Conservation (phyloP, 2,113 vertebrate genomes). For the Stomatorhinus ivindoensis region DNA sequence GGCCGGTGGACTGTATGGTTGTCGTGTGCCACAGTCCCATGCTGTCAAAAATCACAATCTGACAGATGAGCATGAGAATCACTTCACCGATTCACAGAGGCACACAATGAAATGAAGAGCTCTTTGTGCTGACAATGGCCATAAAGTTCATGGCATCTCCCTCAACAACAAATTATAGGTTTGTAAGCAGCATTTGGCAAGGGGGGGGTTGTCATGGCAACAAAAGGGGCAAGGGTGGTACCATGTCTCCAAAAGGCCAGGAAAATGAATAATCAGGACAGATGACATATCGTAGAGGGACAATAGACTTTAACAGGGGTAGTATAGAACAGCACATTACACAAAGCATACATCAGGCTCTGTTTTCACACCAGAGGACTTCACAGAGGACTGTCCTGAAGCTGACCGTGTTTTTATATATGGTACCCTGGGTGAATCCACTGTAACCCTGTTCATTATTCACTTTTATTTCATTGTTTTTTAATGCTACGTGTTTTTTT, state of each 20-base stretch:
- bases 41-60: not conserved
- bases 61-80: not conserved
- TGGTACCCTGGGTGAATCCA: not conserved
- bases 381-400: not conserved
- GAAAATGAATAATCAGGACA: constrained; percentile 32
- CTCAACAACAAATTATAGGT: constrained; percentile 27
- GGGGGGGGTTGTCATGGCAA: constrained; percentile 38
- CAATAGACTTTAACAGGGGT: constrained; percentile 25
- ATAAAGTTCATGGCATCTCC: constrained; percentile 29
- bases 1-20: not conserved
- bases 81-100: not conserved
- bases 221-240: constrained; percentile 24
- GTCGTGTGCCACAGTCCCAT: not conserved
- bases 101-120: constrained; percentile 1
- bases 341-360: constrained; percentile 25
- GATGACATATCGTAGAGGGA: constrained; percentile 29
- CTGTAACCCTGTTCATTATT: not conserved
- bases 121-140: constrained; percentile 11
- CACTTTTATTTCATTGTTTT: not conserved
- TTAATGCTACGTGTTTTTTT: not conserved
- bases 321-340: constrained; percentile 26
- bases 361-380: not conserved
- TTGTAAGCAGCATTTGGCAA: constrained; percentile 16
- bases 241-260: constrained; percentile 11
- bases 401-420: not conserved